Evolutionary conservation across 1,140 invertebrate genomes (phyloP).

Genomic region (Fopius arisanus): DNA sequence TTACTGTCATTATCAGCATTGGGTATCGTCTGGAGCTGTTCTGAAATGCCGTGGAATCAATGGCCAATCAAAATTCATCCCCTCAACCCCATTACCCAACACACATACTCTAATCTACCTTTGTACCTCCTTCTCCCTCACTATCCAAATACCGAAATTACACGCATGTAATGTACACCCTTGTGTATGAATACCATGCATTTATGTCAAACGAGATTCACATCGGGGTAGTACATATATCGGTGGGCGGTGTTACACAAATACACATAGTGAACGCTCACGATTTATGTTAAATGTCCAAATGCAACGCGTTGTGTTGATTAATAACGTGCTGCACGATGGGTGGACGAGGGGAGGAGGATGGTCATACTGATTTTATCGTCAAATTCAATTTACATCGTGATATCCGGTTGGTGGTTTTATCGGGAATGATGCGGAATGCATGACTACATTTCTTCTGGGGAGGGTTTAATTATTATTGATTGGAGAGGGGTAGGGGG

Average conservation of each 20-base stretch:
- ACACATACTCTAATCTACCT: background rate
- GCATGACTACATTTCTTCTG: background rate
- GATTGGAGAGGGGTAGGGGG: too few relatives aligned
- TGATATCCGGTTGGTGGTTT: constrained; percentile 1
- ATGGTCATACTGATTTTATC: constrained; percentile 20
- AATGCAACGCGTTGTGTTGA: constrained; percentile 30
- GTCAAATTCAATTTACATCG: constrained; percentile 24
- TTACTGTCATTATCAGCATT: background rate
- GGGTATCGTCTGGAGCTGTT: background rate
- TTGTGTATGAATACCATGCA: background rate
- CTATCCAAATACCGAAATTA: constrained; percentile 11
- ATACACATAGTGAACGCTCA: constrained; percentile 19
- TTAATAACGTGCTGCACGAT: constrained; percentile 28
- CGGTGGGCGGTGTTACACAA: background rate
- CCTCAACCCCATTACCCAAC: background rate
- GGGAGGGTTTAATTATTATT: too few relatives aligned
- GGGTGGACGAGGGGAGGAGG: background rate
- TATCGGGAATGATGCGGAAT: background rate
- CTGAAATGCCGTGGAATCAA: background rate
- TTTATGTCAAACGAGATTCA: constrained; percentile 23
- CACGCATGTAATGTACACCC: background rate
- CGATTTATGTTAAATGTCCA: constrained; percentile 34
- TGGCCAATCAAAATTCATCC: background rate
- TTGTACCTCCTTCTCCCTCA: background rate
- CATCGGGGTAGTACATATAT: constrained; percentile 21